phyloP scores from a whole-genome alignment of 2,888 invertebrate species.

The Heliconius sara region DNA sequence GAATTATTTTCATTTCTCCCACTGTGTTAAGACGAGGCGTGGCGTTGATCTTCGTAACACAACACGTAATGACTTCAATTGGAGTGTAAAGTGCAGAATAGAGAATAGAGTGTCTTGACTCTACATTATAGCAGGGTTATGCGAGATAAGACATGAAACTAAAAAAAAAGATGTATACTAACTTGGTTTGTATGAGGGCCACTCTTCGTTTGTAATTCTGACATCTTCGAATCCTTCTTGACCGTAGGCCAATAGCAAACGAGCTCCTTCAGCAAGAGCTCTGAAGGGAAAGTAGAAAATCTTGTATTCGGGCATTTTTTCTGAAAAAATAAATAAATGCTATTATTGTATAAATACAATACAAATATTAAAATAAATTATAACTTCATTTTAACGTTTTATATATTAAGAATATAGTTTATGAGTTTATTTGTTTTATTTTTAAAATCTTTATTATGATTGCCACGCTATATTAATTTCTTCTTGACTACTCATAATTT shows the following conservation, averaged over 20 bases:
- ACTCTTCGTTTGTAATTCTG: conserved; percentile 74
- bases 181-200: conserved; percentile 67
- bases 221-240: conserved; percentile 85
- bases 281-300: conserved; percentile 63
- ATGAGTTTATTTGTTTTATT: not conserved
- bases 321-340: not conserved
- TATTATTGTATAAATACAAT: not conserved
- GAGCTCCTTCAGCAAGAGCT: conserved; percentile 84
- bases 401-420: not conserved
- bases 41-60: not conserved
- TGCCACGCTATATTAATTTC: not conserved
- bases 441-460: not conserved
- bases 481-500: not conserved
- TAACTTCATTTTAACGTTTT: too few species aligned
- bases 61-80: not conserved
- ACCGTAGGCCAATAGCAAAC: conserved; percentile 85
- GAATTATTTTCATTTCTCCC: too few species aligned
- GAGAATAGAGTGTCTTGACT: not conserved
- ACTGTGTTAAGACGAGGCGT: too few species aligned
- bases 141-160: not conserved
- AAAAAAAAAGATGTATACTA: conserved; percentile 41
- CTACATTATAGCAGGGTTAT: not conserved
- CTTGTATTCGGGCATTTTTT: conserved; percentile 1
- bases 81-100: not conserved
- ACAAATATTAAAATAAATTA: not conserved